Percentiles rank a stretch among this genome's conserved stretches.
phyloP scores from a whole-genome alignment of 1,140 invertebrate species.

The Listronotus bonariensis region DNA sequence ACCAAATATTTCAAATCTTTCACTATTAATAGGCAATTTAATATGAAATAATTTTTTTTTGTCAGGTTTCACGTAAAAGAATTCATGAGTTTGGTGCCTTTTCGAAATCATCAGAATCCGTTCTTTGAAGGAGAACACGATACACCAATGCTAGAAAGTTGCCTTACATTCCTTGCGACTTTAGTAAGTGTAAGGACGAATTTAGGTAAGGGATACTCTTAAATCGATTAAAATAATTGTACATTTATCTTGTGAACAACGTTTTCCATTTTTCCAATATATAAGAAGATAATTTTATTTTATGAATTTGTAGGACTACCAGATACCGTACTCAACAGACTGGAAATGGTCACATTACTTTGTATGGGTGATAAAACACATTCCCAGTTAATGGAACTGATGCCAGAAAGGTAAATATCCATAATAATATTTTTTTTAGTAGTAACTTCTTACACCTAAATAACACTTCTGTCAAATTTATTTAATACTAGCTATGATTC shows the following conservation, averaged over 20 bases:
- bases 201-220: slow-evolving; percentile 77
- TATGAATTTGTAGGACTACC: slow-evolving; percentile 56
- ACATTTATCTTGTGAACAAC: neutral
- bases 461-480: no score
- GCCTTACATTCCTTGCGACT: slow-evolving; percentile 87
- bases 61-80: slow-evolving; percentile 79
- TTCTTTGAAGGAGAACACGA: slow-evolving; percentile 77
- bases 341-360: slow-evolving; percentile 91
- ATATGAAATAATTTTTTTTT: slow-evolving; percentile 7
- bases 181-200: slow-evolving; percentile 90
- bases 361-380: slow-evolving; percentile 95
- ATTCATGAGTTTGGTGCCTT: slow-evolving; percentile 80
- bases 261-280: slow-evolving; percentile 3
- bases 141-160: slow-evolving; percentile 89
- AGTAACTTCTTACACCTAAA: no score
- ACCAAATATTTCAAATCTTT: slow-evolving; percentile 16
- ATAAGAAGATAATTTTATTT: neutral
- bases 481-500: no score
- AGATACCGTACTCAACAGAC: slow-evolving; percentile 62
- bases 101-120: slow-evolving; percentile 64
- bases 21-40: neutral
- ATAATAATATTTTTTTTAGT: no score
- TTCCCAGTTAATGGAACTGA: slow-evolving; percentile 90
- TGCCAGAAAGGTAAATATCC: slow-evolving; percentile 83
- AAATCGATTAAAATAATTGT: no score